Evolutionary conservation across 1,140 invertebrate species (phyloP), one percentile per base, ranked within the genome.

Genomic region (Dolichoris vasculosae): DNA sequence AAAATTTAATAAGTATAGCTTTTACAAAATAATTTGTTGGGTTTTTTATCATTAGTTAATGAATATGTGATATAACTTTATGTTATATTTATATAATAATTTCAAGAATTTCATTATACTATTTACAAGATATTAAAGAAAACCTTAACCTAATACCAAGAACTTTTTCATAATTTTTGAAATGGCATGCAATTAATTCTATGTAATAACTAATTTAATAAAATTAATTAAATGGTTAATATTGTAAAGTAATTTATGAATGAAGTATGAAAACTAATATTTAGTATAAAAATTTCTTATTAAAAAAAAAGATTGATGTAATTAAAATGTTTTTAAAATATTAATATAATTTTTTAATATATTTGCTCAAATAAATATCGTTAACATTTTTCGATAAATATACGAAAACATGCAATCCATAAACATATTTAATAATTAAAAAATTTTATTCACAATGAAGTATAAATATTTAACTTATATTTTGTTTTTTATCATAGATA

Each of bases 401-500:
- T 26, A 35, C 32, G 30, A 67, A 11, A 71, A 17, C 40, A 40
- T 30, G 9, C 23, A 71, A 8, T 30, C 38, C 32, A 30, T 67
- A 71, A 71, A 46, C 26, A 20, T 63, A 38, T 79, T 46, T 46
- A 26, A 67, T 4, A 4, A 46, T 64, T 26, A 38, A 43, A 80
- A 67, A 32, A 0, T 35, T n/a, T 75, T 76, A 51, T 9, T 63
- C 30, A 8, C 35, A 67, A n/a, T 11, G 48, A 2, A 11, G 30
- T 32, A 67, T 30, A 26, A 80, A 30, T 46, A 32, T 80, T 40
- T 43, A 82, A 71, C 38, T 67, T 30, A 15, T 35, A 40, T n/a
- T 43, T 51, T 17, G 43, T 32, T 20, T 71, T 67, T 82, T 82
- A 82, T 82, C 80, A 26, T 71, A 55, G 80, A 82, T 82, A 82